Conservation (phyloP, 2,888 invertebrate genomes). For the Bellardia pandia region DNA sequence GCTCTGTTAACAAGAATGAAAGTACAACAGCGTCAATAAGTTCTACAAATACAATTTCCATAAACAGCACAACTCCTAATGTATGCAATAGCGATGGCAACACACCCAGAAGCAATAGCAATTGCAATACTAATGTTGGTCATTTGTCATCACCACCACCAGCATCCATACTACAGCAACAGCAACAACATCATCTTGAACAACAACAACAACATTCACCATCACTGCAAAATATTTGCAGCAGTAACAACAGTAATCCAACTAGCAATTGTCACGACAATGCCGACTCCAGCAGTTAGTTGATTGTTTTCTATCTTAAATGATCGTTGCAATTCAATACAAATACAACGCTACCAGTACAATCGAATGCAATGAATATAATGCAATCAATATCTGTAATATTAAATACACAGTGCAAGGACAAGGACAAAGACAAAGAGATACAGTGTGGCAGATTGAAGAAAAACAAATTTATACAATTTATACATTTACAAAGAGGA, state of each 20-base stretch:
- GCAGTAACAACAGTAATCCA: conserved; percentile 70
- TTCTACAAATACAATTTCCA: conserved; percentile 32
- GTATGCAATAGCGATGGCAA: conserved; percentile 66
- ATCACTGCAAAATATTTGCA: conserved; percentile 54
- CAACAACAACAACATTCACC: conserved; percentile 53
- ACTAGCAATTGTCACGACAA: conserved; percentile 69
- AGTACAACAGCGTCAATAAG: conserved; percentile 50
- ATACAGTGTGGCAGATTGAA: too few species aligned
- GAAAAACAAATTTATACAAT: too few species aligned
- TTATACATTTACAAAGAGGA: too few species aligned
- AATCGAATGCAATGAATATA: background rate
- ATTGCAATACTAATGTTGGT: conserved; percentile 74
- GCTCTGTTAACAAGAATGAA: conserved; percentile 69
- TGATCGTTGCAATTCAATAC: conserved; percentile 3
- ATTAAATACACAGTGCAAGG: too few species aligned
- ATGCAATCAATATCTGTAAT: conserved; percentile 6
- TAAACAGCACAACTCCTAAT: conserved; percentile 39
- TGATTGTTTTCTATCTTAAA: conserved; percentile 26
- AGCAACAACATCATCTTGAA: conserved; percentile 73
- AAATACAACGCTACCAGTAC: background rate
- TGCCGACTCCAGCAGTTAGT: conserved; percentile 67
- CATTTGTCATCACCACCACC: conserved; percentile 57
- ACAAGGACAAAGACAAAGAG: too few species aligned
- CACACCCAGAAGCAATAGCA: conserved; percentile 69
- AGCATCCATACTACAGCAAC: conserved; percentile 71